Conservation (phyloP, 2,113 vertebrate genomes). For the Neoarius graeffei region DNA sequence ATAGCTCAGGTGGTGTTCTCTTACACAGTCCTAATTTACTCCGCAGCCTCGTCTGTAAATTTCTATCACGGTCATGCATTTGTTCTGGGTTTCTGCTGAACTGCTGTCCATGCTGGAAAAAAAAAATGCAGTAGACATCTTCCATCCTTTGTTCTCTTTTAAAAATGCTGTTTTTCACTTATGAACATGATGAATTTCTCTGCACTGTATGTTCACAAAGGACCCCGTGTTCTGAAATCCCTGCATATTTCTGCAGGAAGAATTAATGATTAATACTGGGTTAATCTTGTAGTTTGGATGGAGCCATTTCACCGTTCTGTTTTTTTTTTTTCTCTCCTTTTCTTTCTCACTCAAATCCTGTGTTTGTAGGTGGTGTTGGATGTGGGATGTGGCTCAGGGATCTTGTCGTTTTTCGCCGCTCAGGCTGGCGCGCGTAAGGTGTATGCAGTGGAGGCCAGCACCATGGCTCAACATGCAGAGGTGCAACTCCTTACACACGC, state of each 20-base stretch:
- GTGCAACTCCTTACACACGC: conserved; percentile 55
- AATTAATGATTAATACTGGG: not conserved
- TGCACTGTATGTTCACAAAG: not conserved
- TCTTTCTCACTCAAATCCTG: not conserved
- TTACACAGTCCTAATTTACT: not conserved
- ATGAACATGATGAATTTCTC: not conserved
- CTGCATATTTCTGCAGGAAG: not conserved
- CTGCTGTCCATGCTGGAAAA: not conserved
- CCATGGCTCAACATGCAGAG: conserved; percentile 96
- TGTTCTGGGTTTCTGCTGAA: not conserved
- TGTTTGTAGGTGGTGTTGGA: conserved; percentile 85
- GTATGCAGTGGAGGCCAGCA: conserved; percentile 94
- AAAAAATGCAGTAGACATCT: not conserved
- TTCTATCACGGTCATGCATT: not conserved
- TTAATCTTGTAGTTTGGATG: not conserved
- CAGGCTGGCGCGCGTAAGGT: conserved; percentile 94
- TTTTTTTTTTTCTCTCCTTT: not conserved
- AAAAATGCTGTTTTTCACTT: not conserved
- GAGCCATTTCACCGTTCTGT: not conserved
- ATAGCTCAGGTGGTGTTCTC: not conserved
- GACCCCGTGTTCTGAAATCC: not conserved
- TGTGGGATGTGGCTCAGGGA: conserved; percentile 93
- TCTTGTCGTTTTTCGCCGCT: conserved; percentile 93
- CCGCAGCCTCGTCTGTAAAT: not conserved
- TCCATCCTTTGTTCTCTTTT: no score